Evolutionary conservation across 2,888 invertebrate genomes (phyloP), one percentile per base, ranked within the genome.

Genomic region (Lasioglossum villosulum): DNA sequence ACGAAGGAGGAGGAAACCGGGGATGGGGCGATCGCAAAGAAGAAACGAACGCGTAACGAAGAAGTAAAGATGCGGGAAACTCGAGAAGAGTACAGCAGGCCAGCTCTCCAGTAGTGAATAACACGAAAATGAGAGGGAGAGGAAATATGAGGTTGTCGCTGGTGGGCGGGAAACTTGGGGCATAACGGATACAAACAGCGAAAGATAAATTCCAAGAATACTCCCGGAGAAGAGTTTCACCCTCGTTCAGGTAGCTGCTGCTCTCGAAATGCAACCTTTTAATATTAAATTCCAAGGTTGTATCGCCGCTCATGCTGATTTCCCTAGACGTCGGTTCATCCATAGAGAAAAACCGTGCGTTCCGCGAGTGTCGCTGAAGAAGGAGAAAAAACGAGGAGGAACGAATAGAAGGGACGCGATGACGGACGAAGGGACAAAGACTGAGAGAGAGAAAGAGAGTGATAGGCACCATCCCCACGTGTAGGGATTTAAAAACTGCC

Each of bases 231-330:
- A 39, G 14, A 63, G 23, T n/a, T 71, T 52, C 39, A 59, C 8
- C 52, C 48, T 42, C 59, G 74, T 10, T 82, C 48, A 73, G 10
- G 59, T 73, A 73, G 52, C 23, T 23, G 72, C 23, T 34, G 66
- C 73, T 59, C 45, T 34, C 27, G n/a, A 30, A 76, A 84, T 56
- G 48, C 70, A 70, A 82, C 82, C 78, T 89, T 91, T 90, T 89
- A 87, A 90, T 91, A 91, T 89, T 87, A 88, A 90, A 90, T 88
- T 89, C 85, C 88, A 84, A 78, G 82, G 78, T 84, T 87, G 79
- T 83, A 86, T 87, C 80, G 78, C 59, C 86, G 78, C 80, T 78
- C 78, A 68, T 75, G 70, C 72, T 84, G 84, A 86, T 90, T 88
- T 87, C 85, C 84, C 89, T 52, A 89, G 82, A 88, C 86, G 70